phyloP scores from a whole-genome alignment of 1,140 invertebrate genomes.

The Bombus vancouverensis region DNA sequence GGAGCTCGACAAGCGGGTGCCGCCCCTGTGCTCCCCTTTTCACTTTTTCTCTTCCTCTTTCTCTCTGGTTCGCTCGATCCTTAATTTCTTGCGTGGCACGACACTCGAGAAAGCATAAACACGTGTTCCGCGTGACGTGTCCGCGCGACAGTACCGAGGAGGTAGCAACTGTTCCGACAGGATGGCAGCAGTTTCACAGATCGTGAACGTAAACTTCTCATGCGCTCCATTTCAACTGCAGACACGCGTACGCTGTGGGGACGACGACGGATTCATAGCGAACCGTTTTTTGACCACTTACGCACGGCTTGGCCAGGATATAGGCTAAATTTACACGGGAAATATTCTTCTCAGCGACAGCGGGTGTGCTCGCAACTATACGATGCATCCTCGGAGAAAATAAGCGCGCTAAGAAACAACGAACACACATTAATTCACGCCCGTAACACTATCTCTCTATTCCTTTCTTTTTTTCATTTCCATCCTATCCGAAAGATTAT shows the following conservation, averaged over 20 bases:
- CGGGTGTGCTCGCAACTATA: not conserved
- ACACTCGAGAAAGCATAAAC: constrained; percentile 72
- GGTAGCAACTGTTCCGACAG: not conserved
- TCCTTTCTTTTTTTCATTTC: not conserved
- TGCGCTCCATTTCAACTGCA: constrained; percentile 16
- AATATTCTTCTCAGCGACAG: not conserved
- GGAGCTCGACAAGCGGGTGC: constrained; percentile 36
- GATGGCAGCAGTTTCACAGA: constrained; percentile 39
- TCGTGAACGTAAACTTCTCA: constrained; percentile 49
- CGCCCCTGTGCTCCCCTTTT: constrained; percentile 16
- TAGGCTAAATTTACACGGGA: constrained; percentile 41
- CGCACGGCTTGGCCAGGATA: not conserved
- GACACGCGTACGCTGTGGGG: not conserved
- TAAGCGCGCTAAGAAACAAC: not conserved
- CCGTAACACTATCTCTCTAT: not conserved
- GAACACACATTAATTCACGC: constrained; percentile 5
- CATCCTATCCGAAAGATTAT: no score
- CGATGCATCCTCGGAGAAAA: not conserved
- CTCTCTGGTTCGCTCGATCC: constrained; percentile 45
- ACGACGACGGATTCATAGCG: constrained; percentile 39
- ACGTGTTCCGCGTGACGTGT: constrained; percentile 75
- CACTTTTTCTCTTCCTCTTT: not conserved
- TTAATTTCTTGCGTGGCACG: constrained; percentile 61
- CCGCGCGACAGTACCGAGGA: not conserved
- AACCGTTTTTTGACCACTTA: not conserved